phyloP scores from a whole-genome alignment of 1,140 invertebrate genomes.

The Anoplolepis gracilipes region DNA sequence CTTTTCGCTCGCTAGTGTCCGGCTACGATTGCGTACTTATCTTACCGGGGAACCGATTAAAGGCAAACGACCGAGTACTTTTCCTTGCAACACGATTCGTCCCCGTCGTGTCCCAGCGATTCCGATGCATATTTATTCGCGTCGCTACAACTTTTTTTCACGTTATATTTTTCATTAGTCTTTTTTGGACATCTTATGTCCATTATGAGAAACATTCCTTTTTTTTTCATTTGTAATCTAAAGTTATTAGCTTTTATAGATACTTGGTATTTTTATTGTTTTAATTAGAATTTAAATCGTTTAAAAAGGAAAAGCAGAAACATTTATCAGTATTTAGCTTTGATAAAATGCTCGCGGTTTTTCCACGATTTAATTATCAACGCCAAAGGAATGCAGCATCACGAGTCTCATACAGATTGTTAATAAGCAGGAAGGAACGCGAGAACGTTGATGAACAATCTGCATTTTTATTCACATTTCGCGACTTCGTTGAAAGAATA shows the following conservation, averaged over 20 bases:
- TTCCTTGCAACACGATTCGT: neutral
- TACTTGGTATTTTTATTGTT: neutral
- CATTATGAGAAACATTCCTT: neutral
- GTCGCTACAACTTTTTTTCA: too few relatives aligned
- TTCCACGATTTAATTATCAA: constrained; percentile 39
- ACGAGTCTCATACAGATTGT: constrained; percentile 9
- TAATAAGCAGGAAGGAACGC: constrained; percentile 40
- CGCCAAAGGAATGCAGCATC: constrained; percentile 7
- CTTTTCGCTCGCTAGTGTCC: constrained; percentile 17
- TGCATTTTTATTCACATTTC: constrained; percentile 17
- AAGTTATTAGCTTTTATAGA: neutral
- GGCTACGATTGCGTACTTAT: constrained; percentile 36
- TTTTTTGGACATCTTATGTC: neutral
- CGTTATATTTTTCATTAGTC: neutral
- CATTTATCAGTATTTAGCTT: constrained; percentile 5
- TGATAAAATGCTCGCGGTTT: constrained; percentile 41
- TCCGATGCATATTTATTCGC: neutral
- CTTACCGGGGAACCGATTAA: constrained; percentile 28
- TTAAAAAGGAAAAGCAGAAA: neutral
- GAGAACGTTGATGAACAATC: constrained; percentile 27
- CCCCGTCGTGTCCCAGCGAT: neutral
- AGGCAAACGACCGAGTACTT: constrained; percentile 3
- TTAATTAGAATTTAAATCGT: neutral
- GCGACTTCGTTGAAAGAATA: neutral
- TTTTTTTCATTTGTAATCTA: neutral